A percentile compares a stretch with the other conserved stretches of the same genome.
Evolutionary conservation across 2,797 vertebrate genomes (phyloP).

Genomic region (Crocodylus rhombifer): DNA sequence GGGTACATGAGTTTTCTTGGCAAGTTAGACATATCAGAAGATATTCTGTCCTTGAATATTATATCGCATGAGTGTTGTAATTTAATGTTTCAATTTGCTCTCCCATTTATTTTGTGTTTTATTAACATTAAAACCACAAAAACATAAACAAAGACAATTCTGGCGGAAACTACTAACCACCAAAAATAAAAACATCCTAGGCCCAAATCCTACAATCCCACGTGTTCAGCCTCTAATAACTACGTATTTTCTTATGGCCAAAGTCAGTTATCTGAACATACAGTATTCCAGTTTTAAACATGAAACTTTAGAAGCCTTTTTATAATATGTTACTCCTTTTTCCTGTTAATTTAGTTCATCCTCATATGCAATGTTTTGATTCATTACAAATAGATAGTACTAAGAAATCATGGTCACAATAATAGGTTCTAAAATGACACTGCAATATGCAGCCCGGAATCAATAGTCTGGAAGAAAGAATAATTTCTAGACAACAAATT

Average conservation of each 20-base stretch:
- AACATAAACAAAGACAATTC: too few species aligned
- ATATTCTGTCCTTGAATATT: neutral
- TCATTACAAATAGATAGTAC: neutral
- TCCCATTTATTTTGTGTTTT: neutral
- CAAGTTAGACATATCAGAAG: neutral
- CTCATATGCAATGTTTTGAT: neutral
- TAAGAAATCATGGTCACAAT: neutral
- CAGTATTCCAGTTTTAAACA: neutral
- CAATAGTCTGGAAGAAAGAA: neutral
- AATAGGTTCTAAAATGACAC: neutral
- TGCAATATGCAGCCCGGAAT: neutral
- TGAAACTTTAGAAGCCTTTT: neutral
- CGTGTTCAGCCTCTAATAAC: neutral
- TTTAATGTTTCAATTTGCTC: neutral
- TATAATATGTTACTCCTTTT: neutral
- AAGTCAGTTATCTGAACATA: neutral
- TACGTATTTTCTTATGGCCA: neutral
- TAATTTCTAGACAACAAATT: neutral
- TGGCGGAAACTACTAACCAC: too few species aligned
- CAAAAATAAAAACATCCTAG: neutral
- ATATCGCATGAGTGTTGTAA: neutral
- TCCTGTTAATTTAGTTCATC: neutral
- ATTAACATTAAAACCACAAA: neutral
- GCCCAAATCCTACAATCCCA: neutral
- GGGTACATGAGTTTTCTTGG: fast-evolving